phyloP scores from a whole-genome alignment of 2,113 vertebrate species.

The Picathartes gymnocephalus region DNA sequence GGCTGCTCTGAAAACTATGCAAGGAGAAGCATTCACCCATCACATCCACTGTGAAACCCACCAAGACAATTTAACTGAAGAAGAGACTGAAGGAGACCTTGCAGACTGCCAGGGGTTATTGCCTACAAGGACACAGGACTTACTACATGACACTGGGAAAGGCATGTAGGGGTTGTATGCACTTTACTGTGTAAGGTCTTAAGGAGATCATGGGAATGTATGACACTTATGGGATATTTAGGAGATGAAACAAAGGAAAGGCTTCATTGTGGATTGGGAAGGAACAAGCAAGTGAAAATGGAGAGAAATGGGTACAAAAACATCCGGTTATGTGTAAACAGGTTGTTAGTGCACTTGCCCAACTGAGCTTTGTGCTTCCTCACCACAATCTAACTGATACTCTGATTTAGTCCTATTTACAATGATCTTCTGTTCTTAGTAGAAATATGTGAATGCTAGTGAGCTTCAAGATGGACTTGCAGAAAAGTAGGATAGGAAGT shows the following conservation, averaged over 20 bases:
- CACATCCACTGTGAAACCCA: not conserved
- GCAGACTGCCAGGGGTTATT: not conserved
- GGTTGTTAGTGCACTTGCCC: not conserved
- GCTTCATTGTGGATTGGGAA: not conserved
- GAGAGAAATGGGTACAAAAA: not conserved
- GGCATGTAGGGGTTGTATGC: not conserved
- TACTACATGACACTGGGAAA: not conserved
- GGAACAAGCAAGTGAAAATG: not conserved
- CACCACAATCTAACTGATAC: not conserved
- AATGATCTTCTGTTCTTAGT: not conserved
- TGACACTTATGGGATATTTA: not conserved
- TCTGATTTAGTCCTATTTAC: not conserved
- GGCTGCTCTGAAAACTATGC: not conserved
- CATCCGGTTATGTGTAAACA: not conserved
- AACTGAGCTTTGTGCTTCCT: not conserved
- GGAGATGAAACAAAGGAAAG: not conserved
- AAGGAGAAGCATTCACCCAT: not conserved
- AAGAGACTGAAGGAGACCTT: not conserved
- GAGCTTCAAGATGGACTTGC: not conserved
- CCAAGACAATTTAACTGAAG: not conserved
- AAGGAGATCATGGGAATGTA: not conserved
- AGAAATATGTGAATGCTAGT: not conserved
- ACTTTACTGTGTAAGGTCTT: not conserved
- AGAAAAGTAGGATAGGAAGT: not conserved
- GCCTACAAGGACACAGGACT: not conserved